Base-by-base conservation (phyloP, 2,113 vertebrate genomes). In the Aptenodytes forsteri region DNA sequence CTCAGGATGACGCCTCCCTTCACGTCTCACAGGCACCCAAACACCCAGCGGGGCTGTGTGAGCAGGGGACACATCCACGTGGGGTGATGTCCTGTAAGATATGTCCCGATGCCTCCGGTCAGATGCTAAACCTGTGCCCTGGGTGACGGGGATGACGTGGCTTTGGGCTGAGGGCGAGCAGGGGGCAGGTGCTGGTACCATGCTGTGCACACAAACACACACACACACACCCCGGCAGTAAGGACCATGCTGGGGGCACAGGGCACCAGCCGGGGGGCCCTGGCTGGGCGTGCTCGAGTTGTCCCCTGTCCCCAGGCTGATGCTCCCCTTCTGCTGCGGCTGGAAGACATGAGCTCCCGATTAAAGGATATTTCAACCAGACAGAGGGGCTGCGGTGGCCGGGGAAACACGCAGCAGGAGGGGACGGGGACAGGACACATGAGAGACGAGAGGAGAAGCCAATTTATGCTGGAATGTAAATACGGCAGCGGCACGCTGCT, bases 401-500 rank as follows among this genome's bases (percentile, higher is more conserved):
- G 11, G 47, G 71, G 75, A 56, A 89, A 44, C 1, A 7, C 30
- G 4, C 91, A 56, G 93, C 92, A 36, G 95, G 96, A 97, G 84
- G 30, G 64, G 49, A 86, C 1, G 0, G 75, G 82, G 83, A 79
- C 61, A n/a, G 75, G 66, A 86, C 61, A 2, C 7, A 2, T 19
- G 59, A 67, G 82, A 84, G 86, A 85, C 4, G 21, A 88, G 94
- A 72, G 70, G 52, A 91, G 93, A 95, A 94, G 79, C 61, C 69
- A 46, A 36, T 89, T 96, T 76, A 22, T 1, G 0, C 40, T 90
- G 93, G 95, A 95, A 97, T 96, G 95, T 97, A 97, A 98, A 97
- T 93, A 97, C 16, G 2, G 64, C 81, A 76, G 61, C 26, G 2
- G 65, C 64, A 38, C 2, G 2, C 29, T 66, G 83, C 83, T 84